Conservation (phyloP, 2,888 invertebrate species). For the Trissonchulus sp. region DNA sequence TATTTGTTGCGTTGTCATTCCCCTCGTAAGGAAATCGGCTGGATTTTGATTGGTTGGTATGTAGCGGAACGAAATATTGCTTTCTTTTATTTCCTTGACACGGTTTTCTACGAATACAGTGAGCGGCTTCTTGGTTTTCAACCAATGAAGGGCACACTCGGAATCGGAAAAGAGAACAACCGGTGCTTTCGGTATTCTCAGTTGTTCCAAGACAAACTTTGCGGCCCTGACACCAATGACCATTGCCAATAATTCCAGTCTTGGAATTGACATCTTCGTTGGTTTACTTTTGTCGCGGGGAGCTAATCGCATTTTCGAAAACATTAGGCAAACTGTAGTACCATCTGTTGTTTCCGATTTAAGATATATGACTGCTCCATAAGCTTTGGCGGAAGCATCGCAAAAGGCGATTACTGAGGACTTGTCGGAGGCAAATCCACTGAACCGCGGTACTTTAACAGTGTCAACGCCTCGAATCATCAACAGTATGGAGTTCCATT, state of each 20-base stretch:
- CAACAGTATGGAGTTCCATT: too few species aligned
- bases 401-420: slow-evolving; percentile 40
- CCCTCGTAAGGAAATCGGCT: too few species aligned
- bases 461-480: too few species aligned
- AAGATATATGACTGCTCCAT: slow-evolving; percentile 38
- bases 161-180: slow-evolving; percentile 36
- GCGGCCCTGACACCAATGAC: too few species aligned
- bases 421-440: too few species aligned
- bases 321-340: slow-evolving; percentile 25
- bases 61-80: slow-evolving; percentile 38
- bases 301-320: slow-evolving; percentile 37
- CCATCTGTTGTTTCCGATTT: neutral
- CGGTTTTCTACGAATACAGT: slow-evolving; percentile 39
- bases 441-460: too few species aligned
- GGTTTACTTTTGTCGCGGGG: too few species aligned
- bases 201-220: too few species aligned
- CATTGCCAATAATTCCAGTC: too few species aligned
- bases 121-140: slow-evolving; percentile 25
- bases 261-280: too few species aligned
- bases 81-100: slow-evolving; percentile 38
- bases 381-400: slow-evolving; percentile 40
- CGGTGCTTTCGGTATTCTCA: too few species aligned
- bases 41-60: slow-evolving; percentile 36
- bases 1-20: slow-evolving; percentile 33
- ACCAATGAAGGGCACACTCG: slow-evolving; percentile 37